Evolutionary conservation across 2,797 vertebrate species (phyloP), one percentile per base, ranked within the genome.

Genomic region (Sebastes itinus): DNA sequence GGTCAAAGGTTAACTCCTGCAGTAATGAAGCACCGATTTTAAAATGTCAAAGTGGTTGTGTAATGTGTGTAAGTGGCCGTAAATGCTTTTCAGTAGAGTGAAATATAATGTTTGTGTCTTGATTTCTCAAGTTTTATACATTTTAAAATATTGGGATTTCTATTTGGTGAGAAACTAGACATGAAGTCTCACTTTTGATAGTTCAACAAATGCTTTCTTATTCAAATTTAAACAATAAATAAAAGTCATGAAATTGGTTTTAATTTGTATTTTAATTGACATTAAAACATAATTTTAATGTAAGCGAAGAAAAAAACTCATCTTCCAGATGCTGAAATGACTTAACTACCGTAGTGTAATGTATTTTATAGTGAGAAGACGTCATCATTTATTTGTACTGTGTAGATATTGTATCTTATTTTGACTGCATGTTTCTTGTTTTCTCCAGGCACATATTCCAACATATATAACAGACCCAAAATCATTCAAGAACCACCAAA

Each of bases 391-490:
- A 20, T 27, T 5, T 12, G 16, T 64, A 5, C 16, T 27, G 11
- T 65, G 60, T 1, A 28, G 16, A 33, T 49, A 4, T 16, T 28
- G 4, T 30, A 4, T 46, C 16, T 56, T 18, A 9, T 18, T 58
- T 14, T 60, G 23, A 33, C 22, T 38, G 18, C 12, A 22, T 22
- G 54, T 27, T 33, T 77, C 3, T 12, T 12, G 3, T 75, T 18
- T 66, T 11, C 52, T 77, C 4, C 89, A 99, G 99, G 99, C 92
- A 99, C 98, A 1, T 99, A 99, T 66, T 99, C 98, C 74, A 99
- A 98, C 90, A 93, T 99, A 6, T 99, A 99, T 71, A 99, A 99
- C 94, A 96, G 97, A 68, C 98, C 98, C 30, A 98, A 98, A 30
- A 91, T 99, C 86, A 99, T 99, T 62, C 88, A 95, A 46, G 97